Percentiles rank a stretch among this genome's conserved stretches.
These are phyloP conservation scores for Epicampocera succincta DNA, from an alignment of 2,888 invertebrate genomes.

Conservation along the genomic window DNA sequence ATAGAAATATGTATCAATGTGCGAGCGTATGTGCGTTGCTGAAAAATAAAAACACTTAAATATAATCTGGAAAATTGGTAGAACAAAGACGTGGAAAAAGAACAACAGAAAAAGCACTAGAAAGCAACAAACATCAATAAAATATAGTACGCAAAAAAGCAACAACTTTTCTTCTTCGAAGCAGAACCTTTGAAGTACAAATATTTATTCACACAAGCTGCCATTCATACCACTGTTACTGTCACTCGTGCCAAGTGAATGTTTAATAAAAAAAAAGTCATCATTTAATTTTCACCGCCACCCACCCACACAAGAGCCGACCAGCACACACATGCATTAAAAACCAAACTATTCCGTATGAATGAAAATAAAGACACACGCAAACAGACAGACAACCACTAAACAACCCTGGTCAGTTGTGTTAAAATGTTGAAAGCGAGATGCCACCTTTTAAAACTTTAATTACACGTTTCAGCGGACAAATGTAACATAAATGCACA, in stretches of 20 bases:
- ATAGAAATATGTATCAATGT: background rate
- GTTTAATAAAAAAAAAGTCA: no score
- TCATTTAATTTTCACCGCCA: no score
- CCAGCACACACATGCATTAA: background rate
- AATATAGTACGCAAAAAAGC: conserved; percentile 2
- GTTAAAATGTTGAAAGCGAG: background rate
- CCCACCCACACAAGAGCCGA: no score
- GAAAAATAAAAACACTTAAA: conserved; percentile 1
- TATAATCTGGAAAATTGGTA: conserved; percentile 40
- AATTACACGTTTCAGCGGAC: no score
- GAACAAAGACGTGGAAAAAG: conserved; percentile 18
- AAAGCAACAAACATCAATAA: conserved; percentile 12
- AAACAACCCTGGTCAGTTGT: background rate
- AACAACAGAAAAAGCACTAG: background rate
- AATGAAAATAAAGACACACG: conserved; percentile 22
- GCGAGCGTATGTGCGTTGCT: no score
- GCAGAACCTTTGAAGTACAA: background rate
- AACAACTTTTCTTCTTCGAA: conserved; percentile 6
- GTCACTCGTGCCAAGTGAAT: no score
- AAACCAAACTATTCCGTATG: background rate
- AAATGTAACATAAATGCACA: no score
- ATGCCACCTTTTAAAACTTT: background rate
- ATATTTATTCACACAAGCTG: no score
- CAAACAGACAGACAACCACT: conserved; percentile 8
- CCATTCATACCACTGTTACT: no score